Evolutionary conservation across 2,113 vertebrate genomes (phyloP).

Genomic region (Trematocara unimaculatum): DNA sequence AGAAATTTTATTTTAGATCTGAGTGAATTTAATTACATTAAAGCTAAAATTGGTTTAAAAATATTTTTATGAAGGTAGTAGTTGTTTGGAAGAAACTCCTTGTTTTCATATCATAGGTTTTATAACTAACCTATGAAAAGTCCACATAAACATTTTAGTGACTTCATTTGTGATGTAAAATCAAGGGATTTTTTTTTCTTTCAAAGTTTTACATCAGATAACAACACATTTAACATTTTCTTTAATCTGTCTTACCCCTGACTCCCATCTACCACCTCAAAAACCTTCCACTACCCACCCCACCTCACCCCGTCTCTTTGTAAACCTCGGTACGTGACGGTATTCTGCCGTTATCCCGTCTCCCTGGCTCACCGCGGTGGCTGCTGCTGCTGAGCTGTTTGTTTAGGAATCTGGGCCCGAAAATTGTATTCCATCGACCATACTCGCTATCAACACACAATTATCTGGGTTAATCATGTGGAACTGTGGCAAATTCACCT

Average conservation of each 20-base stretch:
- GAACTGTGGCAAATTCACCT: conserved; percentile 99
- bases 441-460: conserved; percentile 99
- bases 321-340: conserved; percentile 7
- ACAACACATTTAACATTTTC: background rate
- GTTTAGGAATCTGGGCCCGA: conserved; percentile 98
- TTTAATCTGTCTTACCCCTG: background rate
- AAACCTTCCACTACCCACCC: background rate
- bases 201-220: background rate
- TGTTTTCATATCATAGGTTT: background rate
- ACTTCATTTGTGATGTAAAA: background rate
- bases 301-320: background rate
- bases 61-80: background rate
- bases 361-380: background rate
- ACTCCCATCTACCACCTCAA: background rate
- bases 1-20: background rate
- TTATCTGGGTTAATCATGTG: conserved; percentile 99
- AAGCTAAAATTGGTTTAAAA: background rate
- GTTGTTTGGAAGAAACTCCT: background rate
- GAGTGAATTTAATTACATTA: background rate
- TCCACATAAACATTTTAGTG: background rate
- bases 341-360: conserved; percentile 17
- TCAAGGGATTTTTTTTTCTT: background rate
- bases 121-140: background rate
- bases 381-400: conserved; percentile 90
- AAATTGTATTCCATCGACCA: conserved; percentile 99